Percentiles rank a stretch among this genome's conserved stretches.
Evolutionary conservation across 30 jellyfish, hydroid and myxozoan species (phyloP).

Genomic region (Aurelia aurita complex sp. Pacific): DNA sequence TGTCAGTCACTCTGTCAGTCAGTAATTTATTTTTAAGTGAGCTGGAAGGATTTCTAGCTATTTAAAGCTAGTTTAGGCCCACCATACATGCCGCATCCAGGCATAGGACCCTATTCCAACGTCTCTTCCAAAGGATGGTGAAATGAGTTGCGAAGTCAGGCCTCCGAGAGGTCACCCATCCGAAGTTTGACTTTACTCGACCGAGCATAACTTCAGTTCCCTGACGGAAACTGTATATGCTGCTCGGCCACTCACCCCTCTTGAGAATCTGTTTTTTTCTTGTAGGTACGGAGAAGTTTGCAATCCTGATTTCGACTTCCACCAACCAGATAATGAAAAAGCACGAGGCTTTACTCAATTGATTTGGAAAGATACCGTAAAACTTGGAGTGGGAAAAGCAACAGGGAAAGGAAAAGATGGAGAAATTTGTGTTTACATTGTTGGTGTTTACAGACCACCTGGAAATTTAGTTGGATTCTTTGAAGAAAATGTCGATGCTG

Average conservation of each 20-base stretch:
- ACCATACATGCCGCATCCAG: no score
- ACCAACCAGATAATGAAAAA: constrained; percentile 45
- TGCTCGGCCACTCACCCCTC: neutral
- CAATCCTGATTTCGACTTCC: constrained; percentile 75
- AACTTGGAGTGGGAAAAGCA: constrained; percentile 90
- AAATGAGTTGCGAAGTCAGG: no score
- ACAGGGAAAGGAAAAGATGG: constrained; percentile 62
- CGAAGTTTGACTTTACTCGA: no score
- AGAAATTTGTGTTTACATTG: constrained; percentile 85
- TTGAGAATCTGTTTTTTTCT: neutral
- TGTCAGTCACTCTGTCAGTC: no score
- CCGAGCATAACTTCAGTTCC: no score
- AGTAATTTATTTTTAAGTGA: no score
- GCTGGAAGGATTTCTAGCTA: no score
- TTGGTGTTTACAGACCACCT: constrained; percentile 90
- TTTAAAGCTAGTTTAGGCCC: no score
- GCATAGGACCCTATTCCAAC: no score
- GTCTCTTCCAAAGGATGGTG: no score
- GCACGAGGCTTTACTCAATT: constrained; percentile 92
- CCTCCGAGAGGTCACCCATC: no score
- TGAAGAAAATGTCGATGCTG: constrained; percentile 75
- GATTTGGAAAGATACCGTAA: constrained; percentile 90
- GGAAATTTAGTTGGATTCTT: constrained; percentile 83
- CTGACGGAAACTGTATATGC: no score
- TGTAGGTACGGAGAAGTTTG: constrained; percentile 96